A percentile compares a stretch with the other conserved stretches of the same genome.
Conservation (phyloP, 2,797 vertebrate genomes). For the Chrosomus eos region DNA sequence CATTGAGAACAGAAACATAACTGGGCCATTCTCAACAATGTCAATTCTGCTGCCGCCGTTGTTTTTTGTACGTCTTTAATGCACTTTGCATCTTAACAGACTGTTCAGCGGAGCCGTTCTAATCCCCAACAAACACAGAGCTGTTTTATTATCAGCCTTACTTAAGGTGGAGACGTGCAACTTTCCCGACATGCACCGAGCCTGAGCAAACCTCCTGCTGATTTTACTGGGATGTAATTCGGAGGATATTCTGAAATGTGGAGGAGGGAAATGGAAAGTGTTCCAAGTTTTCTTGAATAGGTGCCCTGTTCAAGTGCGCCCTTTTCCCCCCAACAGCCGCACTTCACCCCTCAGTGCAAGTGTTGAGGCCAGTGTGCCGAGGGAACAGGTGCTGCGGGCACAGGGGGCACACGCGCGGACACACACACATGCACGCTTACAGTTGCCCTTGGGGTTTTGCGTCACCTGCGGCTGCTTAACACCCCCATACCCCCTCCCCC, state of each 20-base stretch:
- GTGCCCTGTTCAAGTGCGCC: conserved; percentile 66
- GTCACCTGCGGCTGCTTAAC: conserved; percentile 65
- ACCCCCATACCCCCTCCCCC: not conserved
- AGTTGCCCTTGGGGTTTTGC: conserved; percentile 57
- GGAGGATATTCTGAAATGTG: conserved; percentile 31
- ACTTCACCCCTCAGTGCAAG: conserved; percentile 70
- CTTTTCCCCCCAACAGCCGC: conserved; percentile 70
- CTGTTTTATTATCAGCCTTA: conserved; percentile 77
- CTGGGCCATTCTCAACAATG: not conserved
- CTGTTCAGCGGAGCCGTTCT: conserved; percentile 73
- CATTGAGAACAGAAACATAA: not conserved
- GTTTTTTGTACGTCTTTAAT: conserved; percentile 62
- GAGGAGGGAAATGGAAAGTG: conserved; percentile 9
- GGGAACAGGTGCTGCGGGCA: conserved; percentile 77
- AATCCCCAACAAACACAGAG: conserved; percentile 73
- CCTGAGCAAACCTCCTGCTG: conserved; percentile 23
- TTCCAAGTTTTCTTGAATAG: conserved; percentile 71
- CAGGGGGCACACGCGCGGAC: conserved; percentile 52
- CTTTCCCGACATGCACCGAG: conserved; percentile 54
- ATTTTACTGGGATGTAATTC: conserved; percentile 41
- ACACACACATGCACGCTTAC: conserved; percentile 50
- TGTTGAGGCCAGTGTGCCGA: conserved; percentile 71
- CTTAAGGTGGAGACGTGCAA: conserved; percentile 73
- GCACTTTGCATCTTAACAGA: conserved; percentile 75
- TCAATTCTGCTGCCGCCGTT: conserved; percentile 72